Evolutionary conservation across 2,888 invertebrate species (phyloP), one percentile per base, ranked within the genome.

Genomic region (Lypha dubia): DNA sequence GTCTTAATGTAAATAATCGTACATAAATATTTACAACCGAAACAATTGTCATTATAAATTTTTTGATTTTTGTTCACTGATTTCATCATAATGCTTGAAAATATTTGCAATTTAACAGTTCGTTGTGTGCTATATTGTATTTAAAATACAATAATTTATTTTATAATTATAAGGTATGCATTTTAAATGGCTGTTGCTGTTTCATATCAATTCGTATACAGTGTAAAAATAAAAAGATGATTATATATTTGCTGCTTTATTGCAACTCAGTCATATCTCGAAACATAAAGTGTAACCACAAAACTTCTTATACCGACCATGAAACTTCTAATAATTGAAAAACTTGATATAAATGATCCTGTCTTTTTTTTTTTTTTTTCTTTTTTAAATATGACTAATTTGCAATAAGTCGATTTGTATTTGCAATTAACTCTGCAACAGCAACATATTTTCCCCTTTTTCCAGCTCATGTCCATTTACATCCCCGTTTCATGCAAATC

Each of bases 21-120:
- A n/a, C n/a, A n/a, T n/a, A n/a, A n/a, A 7, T 46, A n/a, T 17
- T 17, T 3, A 41, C 9, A 0, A 2, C 7, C 1, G 6, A 46
- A 24, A 28, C 67, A 68, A 1, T 77, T 67, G 67, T 68, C 70
- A 70, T 70, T 63, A 63, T 35, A 71, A 17, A 53, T 24, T 53
- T n/a, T 53, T 24, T 24, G 13, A 35, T 70, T 70, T 35, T 15
- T n/a, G 24, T 28, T 63, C 32, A 68, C 38, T 35, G 38, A 17
- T 35, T 49, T 5, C 17, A 60, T 49, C 35, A 49, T 22, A 49
- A 65, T 8, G 17, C 9, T 20, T n/a, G 13, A 44, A n/a, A 3
- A 44, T n/a, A n/a, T 46, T 7, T 49, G 20, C 46, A 1, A 3
- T 13, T 22, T 51, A 22, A 24, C 20, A 22, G 4, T 65, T 56